phyloP scores from a whole-genome alignment of 2,888 invertebrate species.

The Frankliniella intonsa region DNA sequence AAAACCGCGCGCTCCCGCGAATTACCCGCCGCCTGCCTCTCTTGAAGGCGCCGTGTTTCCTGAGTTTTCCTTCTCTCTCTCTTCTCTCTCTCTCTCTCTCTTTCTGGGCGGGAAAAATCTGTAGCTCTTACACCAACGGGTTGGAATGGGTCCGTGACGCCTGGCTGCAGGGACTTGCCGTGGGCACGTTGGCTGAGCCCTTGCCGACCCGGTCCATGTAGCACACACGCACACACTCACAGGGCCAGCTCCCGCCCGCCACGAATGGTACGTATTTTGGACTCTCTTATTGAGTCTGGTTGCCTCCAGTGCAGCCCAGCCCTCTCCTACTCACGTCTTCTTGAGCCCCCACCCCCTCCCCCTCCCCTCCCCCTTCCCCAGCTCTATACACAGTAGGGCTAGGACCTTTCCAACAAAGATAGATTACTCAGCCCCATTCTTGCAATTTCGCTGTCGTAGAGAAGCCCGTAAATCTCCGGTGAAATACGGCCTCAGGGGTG shows the following conservation, averaged over 20 bases:
- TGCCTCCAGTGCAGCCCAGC: not conserved
- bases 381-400: constrained; percentile 24
- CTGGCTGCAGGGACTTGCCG: too few species aligned
- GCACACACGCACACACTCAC: not conserved
- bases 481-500: constrained; percentile 61
- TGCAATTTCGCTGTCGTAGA: constrained; percentile 92
- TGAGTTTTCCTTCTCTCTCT: too few species aligned
- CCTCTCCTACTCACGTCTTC: constrained; percentile 10
- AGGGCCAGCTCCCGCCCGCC: not conserved
- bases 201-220: too few species aligned
- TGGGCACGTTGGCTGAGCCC: too few species aligned
- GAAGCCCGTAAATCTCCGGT: constrained; percentile 80
- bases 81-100: too few species aligned
- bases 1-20: too few species aligned
- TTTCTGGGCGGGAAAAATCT: too few species aligned
- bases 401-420: constrained; percentile 66
- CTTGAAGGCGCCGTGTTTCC: too few species aligned
- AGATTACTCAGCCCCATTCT: constrained; percentile 84
- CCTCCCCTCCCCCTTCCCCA: not conserved
- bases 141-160: too few species aligned
- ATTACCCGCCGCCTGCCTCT: too few species aligned
- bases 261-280: not conserved
- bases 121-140: too few species aligned
- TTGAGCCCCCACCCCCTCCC: not conserved
- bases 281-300: not conserved